These are phyloP conservation scores for Cladopsammia gracilis DNA, from an alignment of 64 coral and sea anemone genomes.

Conservation along the genomic window DNA sequence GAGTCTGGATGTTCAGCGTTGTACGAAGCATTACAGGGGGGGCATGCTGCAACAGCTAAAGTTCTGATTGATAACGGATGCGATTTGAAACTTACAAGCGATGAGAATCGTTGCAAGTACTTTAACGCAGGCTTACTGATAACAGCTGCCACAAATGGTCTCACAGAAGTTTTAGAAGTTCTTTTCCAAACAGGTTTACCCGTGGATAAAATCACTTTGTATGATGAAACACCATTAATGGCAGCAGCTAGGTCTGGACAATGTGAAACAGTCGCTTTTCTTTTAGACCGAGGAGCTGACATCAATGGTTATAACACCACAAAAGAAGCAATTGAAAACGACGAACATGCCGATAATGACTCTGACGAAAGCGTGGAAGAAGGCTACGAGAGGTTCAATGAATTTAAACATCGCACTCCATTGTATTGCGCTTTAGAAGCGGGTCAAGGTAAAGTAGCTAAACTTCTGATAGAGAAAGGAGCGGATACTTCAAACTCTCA, in stretches of 20 bases:
- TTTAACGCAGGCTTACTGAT: neutral
- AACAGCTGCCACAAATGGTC: neutral
- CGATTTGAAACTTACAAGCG: neutral
- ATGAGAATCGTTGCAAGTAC: neutral
- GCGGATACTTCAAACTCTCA: neutral
- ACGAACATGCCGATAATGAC: too few relatives aligned
- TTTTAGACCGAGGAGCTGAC: conserved; percentile 10
- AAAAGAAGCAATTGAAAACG: too few relatives aligned
- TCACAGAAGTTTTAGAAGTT: neutral
- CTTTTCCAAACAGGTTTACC: neutral
- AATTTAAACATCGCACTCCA: too few relatives aligned
- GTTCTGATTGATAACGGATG: too few relatives aligned
- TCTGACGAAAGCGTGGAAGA: too few relatives aligned
- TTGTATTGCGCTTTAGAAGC: neutral
- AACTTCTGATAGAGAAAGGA: neutral
- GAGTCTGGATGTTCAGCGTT: too few relatives aligned
- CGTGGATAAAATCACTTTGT: neutral
- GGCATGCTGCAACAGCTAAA: too few relatives aligned
- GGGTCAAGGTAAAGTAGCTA: neutral
- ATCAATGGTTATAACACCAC: too few relatives aligned
- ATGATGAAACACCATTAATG: neutral
- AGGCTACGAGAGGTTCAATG: too few relatives aligned
- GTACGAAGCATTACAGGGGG: too few relatives aligned
- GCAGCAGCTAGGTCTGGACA: neutral
- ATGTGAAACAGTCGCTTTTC: neutral